Conservation (phyloP, 2,113 vertebrate genomes). For the Hippopotamus amphibius region DNA sequence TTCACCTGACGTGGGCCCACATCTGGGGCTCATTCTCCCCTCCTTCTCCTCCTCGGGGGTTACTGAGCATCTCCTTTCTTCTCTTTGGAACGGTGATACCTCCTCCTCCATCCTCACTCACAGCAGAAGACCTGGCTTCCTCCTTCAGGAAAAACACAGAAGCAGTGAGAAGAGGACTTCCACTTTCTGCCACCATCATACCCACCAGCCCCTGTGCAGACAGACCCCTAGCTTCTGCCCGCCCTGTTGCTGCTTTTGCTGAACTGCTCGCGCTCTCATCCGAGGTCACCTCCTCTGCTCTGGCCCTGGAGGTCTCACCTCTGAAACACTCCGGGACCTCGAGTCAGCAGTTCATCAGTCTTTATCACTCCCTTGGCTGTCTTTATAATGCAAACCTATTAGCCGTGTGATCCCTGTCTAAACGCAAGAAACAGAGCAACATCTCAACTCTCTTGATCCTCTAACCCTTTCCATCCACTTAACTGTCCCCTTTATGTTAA, state of each 20-base stretch:
- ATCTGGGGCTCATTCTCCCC: not conserved
- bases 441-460: fast-evolving
- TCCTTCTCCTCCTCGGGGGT: fast-evolving
- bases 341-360: not conserved
- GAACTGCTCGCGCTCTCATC: fast-evolving
- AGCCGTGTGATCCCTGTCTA: fast-evolving
- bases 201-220: fast-evolving
- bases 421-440: not conserved
- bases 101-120: no score
- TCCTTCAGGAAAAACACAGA: fast-evolving
- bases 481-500: fast-evolving
- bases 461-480: no score
- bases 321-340: not conserved
- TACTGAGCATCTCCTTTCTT: no score
- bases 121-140: not conserved
- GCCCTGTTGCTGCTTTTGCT: fast-evolving
- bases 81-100: fast-evolving
- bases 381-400: fast-evolving
- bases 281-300: fast-evolving
- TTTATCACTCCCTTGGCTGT: no score
- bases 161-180: not conserved
- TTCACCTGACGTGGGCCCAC: fast-evolving
- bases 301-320: not conserved
- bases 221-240: fast-evolving
- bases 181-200: fast-evolving